Percentiles rank a stretch among this genome's conserved stretches.
Conservation (phyloP, 2,797 vertebrate species). For the Australoheros facetus region DNA sequence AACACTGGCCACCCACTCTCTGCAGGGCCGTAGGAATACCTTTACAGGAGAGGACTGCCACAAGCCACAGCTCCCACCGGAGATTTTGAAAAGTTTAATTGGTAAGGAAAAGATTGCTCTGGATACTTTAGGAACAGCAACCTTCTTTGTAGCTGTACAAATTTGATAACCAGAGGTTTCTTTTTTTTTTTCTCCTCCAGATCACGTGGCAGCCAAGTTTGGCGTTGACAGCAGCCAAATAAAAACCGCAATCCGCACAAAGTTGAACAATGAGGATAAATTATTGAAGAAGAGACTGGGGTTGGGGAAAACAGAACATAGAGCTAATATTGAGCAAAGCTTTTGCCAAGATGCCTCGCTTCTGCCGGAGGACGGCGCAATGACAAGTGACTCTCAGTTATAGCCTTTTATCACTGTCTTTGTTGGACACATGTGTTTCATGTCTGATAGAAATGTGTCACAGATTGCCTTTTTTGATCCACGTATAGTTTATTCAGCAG, state of each 20-base stretch:
- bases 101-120: constrained; percentile 46
- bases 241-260: constrained; percentile 78
- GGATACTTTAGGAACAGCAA: not conserved
- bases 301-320: constrained; percentile 64
- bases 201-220: constrained; percentile 74
- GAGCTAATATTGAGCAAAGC: constrained; percentile 40
- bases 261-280: constrained; percentile 82
- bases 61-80: constrained; percentile 79
- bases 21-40: constrained; percentile 76
- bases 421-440: constrained; percentile 13
- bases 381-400: constrained; percentile 48
- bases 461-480: constrained; percentile 28
- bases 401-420: constrained; percentile 29
- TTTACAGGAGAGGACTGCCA: constrained; percentile 72
- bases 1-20: constrained; percentile 78
- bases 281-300: constrained; percentile 79
- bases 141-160: not conserved
- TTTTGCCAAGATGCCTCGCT: constrained; percentile 54
- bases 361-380: constrained; percentile 39
- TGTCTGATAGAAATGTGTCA: constrained; percentile 31
- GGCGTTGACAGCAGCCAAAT: constrained; percentile 73
- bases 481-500: constrained; percentile 15
- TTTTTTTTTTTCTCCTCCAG: constrained; percentile 40
- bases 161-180: not conserved
- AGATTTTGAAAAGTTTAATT: constrained; percentile 73